Conservation (phyloP, 2,797 vertebrate species). For the Sciurus vulgaris region DNA sequence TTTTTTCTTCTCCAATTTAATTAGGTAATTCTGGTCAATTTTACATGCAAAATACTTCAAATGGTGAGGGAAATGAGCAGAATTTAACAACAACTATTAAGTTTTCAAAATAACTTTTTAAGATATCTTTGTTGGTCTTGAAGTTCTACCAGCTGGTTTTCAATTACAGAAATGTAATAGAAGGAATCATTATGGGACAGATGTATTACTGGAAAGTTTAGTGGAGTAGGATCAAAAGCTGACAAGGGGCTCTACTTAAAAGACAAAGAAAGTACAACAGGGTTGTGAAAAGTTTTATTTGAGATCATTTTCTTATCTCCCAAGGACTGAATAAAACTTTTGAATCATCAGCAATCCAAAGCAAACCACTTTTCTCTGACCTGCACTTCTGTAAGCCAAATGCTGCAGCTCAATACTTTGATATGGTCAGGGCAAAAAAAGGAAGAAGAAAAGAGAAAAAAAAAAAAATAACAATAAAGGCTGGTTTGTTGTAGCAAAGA, state of each 20-base stretch:
- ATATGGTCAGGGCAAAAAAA: background rate
- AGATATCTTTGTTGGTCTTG: constrained; percentile 70
- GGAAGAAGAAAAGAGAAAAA: background rate
- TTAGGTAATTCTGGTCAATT: constrained; percentile 53
- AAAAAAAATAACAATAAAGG: background rate
- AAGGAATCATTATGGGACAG: constrained; percentile 44
- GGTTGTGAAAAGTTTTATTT: constrained; percentile 82
- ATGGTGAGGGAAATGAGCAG: background rate
- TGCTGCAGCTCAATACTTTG: constrained; percentile 45
- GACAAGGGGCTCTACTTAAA: constrained; percentile 66
- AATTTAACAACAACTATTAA: constrained; percentile 67
- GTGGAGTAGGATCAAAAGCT: constrained; percentile 68
- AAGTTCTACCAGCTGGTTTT: constrained; percentile 60
- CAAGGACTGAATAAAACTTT: constrained; percentile 79
- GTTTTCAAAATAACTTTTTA: constrained; percentile 71
- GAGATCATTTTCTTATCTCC: constrained; percentile 77
- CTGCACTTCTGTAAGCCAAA: constrained; percentile 55
- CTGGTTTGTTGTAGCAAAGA: background rate
- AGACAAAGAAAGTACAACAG: constrained; percentile 74
- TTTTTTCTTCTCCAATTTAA: constrained; percentile 68
- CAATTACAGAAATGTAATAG: constrained; percentile 41
- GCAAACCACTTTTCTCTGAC: constrained; percentile 64
- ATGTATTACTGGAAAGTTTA: constrained; percentile 57
- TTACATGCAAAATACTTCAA: constrained; percentile 50
- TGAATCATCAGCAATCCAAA: constrained; percentile 76